phyloP scores from a whole-genome alignment of 1,140 invertebrate species.

The Pseudomyrmex pallidus region DNA sequence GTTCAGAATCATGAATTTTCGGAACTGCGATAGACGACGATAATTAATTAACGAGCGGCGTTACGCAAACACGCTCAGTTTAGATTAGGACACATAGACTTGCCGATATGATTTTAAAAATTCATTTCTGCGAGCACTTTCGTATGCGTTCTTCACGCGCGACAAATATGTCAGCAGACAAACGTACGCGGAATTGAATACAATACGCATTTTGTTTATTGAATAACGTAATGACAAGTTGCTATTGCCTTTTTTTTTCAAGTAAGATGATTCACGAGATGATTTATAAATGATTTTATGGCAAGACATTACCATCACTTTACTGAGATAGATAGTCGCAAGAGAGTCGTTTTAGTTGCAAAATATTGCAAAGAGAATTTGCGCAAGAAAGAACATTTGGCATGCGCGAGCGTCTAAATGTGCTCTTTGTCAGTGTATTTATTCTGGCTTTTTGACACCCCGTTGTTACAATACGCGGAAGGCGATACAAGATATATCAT shows the following conservation, averaged over 20 bases:
- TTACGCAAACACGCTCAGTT: slow-evolving; percentile 20
- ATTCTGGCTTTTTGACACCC: not conserved
- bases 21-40: slow-evolving; percentile 1
- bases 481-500: not conserved
- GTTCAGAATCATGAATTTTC: slow-evolving; percentile 20
- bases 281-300: too few species aligned
- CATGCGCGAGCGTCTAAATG: not conserved
- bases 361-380: not conserved
- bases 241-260: too few species aligned
- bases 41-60: slow-evolving; percentile 45
- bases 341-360: not conserved
- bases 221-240: not conserved
- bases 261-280: too few species aligned
- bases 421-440: not conserved
- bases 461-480: slow-evolving; percentile 12
- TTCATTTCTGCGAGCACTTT: not conserved
- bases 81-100: slow-evolving; percentile 9
- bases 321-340: not conserved
- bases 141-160: not conserved
- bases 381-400: not conserved
- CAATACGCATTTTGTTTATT: not conserved
- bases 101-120: slow-evolving; percentile 1
- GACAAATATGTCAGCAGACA: not conserved
- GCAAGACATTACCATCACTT: not conserved
- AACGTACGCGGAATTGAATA: not conserved